Evolutionary conservation across 2,888 invertebrate species (phyloP).

Genomic region (Agriotes lineatus): DNA sequence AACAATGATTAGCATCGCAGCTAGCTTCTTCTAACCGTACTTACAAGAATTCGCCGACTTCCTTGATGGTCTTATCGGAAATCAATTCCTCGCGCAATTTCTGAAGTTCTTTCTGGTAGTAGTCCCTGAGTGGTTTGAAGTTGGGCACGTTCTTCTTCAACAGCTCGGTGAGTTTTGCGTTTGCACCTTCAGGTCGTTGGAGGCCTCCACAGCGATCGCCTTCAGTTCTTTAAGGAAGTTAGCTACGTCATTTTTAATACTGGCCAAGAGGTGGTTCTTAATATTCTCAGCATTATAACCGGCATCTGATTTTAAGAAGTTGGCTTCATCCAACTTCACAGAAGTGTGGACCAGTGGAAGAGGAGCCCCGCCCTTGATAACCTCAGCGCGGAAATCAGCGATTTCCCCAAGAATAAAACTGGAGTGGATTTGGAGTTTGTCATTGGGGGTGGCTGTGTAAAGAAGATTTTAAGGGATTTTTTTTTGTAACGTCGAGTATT

Average conservation of each 20-base stretch:
- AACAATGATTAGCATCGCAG: no score
- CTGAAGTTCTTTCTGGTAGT: conserved; percentile 74
- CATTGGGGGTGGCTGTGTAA: conserved; percentile 55
- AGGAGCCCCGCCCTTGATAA: conserved; percentile 69
- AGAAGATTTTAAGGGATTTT: no score
- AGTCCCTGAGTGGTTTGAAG: conserved; percentile 71
- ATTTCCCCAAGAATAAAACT: conserved; percentile 73
- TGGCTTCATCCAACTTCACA: conserved; percentile 72
- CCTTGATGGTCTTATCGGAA: conserved; percentile 77
- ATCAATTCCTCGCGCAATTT: conserved; percentile 78
- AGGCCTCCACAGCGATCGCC: conserved; percentile 59
- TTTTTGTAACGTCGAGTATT: no score
- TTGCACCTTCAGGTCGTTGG: conserved; percentile 62
- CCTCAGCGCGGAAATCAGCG: conserved; percentile 72
- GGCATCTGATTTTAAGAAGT: conserved; percentile 75
- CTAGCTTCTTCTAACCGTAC: no score
- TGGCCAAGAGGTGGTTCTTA: conserved; percentile 65
- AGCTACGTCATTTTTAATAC: conserved; percentile 47
- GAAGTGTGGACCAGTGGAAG: conserved; percentile 71
- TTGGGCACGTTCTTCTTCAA: conserved; percentile 70
- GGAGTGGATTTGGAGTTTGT: conserved; percentile 70
- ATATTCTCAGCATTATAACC: conserved; percentile 73
- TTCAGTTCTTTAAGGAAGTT: conserved; percentile 51
- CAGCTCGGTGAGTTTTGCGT: conserved; percentile 63
- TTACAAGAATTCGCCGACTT: conserved; percentile 73